Conservation (phyloP, 1,140 invertebrate species). For the Zaprionus vittiger region DNA sequence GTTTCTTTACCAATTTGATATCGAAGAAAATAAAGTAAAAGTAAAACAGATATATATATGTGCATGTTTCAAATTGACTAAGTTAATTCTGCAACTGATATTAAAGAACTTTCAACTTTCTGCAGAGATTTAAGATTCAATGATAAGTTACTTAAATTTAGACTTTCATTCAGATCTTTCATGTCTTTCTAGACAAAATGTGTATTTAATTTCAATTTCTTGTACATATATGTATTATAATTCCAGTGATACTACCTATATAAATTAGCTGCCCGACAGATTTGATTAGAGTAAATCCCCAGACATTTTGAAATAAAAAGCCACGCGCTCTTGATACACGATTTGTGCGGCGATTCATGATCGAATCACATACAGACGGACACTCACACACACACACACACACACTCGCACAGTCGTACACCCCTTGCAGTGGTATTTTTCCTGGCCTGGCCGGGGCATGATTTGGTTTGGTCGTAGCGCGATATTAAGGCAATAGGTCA, state of each 20-base stretch:
- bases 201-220: no score
- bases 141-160: no score
- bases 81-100: no score
- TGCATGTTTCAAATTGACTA: no score
- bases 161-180: no score
- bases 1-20: neutral
- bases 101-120: no score
- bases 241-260: neutral
- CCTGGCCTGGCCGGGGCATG: constrained; percentile 49
- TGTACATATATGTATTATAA: neutral
- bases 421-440: constrained; percentile 54
- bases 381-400: constrained; percentile 16
- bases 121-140: no score
- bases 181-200: no score
- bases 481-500: constrained; percentile 84
- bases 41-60: no score
- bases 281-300: constrained; percentile 12
- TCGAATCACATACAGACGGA: constrained; percentile 2
- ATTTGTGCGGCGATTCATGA: constrained; percentile 37
- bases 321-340: constrained; percentile 33
- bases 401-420: constrained; percentile 6
- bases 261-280: neutral
- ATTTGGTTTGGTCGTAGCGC: constrained; percentile 76
- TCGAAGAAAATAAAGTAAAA: no score
- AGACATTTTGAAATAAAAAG: constrained; percentile 31